phyloP scores from a whole-genome alignment of 2,113 vertebrate species.

The Bagarius yarrelli region DNA sequence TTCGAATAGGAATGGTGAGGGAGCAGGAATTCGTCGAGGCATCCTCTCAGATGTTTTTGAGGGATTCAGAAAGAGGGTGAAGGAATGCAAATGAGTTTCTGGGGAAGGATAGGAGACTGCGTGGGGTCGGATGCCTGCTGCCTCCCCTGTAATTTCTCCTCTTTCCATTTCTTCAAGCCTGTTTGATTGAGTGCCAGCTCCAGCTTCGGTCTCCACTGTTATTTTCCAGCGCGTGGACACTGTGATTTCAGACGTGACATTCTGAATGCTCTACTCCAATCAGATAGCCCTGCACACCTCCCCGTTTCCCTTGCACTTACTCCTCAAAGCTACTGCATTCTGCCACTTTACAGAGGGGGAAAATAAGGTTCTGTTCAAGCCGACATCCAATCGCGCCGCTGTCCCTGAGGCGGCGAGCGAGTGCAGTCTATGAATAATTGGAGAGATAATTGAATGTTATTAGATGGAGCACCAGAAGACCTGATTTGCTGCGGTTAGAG shows the following conservation, averaged over 20 bases:
- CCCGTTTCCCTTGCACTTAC: background rate
- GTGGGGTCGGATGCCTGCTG: constrained; percentile 34
- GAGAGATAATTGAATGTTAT: constrained; percentile 48
- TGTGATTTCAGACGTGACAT: constrained; percentile 31
- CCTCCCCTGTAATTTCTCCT: constrained; percentile 47
- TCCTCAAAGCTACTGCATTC: constrained; percentile 17
- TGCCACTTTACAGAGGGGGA: constrained; percentile 10
- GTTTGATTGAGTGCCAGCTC: constrained; percentile 43
- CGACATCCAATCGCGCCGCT: constrained; percentile 25
- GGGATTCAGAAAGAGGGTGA: constrained; percentile 20
- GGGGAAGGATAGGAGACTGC: constrained; percentile 32
- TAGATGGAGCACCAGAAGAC: constrained; percentile 30
- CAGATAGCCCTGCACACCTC: background rate
- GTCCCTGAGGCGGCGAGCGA: constrained; percentile 18
- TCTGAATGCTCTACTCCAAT: constrained; percentile 18
- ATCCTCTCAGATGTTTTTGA: constrained; percentile 9
- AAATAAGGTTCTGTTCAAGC: constrained; percentile 26
- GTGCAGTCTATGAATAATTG: constrained; percentile 33
- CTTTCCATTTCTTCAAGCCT: constrained; percentile 32
- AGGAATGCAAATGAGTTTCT: constrained; percentile 49
- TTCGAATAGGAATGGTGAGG: background rate
- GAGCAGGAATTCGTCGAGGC: constrained; percentile 14
- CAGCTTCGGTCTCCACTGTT: constrained; percentile 34
- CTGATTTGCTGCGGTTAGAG: constrained; percentile 16
- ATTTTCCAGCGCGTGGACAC: constrained; percentile 20